Evolutionary conservation across 2,888 invertebrate species (phyloP), one percentile per base, ranked within the genome.

Genomic region (Dolichomitus sp.): DNA sequence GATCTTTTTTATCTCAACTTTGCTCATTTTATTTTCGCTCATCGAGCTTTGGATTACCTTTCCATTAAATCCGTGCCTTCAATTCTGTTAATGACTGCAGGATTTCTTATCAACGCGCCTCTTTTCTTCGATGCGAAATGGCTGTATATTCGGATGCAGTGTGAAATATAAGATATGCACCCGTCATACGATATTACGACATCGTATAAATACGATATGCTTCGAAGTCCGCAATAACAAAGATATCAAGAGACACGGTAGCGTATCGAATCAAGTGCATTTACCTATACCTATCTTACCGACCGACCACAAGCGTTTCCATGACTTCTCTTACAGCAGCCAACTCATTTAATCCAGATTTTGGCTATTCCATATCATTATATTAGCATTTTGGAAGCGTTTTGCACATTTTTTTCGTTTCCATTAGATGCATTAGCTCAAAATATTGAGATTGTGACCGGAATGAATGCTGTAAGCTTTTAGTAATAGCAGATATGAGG

Each of bases 31-130:
- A 17, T 69, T 61, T 61, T 40, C 40, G 14, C 7, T 45, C 57
- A 69, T 42, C 61, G 68, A 19, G 30, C 61, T 69, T 33, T 63
- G 54, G 59, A 73, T 81, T 69, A 52, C 40, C 61, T 23, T 69
- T 72, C 42, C 40, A 66, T 59, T 19, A 76, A 66, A 72, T 48
- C 14, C 59, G 19, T 17, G 2, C 14, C 1, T 59, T 48, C 65
- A 48, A 70, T 65, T 57, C 59, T 19, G 65, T 72, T 73, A 73
- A 70, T 73, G 70, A 61, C 75, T 66, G 40, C 23, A 2, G 17
- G 42, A 40, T 37, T 50, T 73, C n/a, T 80, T 73, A 57, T 77
- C 9, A 30, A 4, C 50, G 23, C 57, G 17, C 3, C 17, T 12
- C 57, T 27, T 59, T 59, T 12, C 12, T n/a, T 50, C 59, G 59